Conservation (phyloP, 2,113 vertebrate genomes). For the Serinus canaria region DNA sequence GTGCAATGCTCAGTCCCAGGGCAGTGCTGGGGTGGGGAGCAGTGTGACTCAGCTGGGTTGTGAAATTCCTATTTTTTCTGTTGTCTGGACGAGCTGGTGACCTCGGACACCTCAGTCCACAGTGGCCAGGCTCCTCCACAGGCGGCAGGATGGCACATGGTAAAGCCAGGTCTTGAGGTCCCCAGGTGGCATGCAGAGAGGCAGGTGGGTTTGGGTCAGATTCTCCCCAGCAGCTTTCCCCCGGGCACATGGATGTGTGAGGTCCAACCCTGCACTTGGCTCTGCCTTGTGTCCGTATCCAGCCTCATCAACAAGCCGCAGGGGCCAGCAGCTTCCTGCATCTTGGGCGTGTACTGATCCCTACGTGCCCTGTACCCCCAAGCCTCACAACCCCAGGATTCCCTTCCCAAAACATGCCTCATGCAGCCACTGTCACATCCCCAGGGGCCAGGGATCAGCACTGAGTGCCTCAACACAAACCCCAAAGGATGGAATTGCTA, state of each 20-base stretch:
- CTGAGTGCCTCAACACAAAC: background rate
- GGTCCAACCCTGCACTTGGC: background rate
- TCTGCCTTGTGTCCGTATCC: accelerated
- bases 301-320: accelerated
- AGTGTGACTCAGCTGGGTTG: background rate
- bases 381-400: background rate
- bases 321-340: background rate
- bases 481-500: background rate
- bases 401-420: background rate
- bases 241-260: accelerated
- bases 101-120: background rate
- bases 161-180: background rate
- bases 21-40: background rate
- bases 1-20: background rate
- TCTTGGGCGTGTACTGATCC: background rate
- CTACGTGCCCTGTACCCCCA: accelerated
- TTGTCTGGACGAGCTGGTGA: background rate
- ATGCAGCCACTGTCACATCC: accelerated
- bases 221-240: background rate
- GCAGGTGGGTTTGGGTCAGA: background rate
- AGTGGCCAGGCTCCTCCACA: background rate
- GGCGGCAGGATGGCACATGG: accelerated
- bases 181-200: accelerated
- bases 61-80: slow-evolving; percentile 7
- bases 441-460: accelerated